A percentile compares a stretch with the other conserved stretches of the same genome.
phyloP scores from a whole-genome alignment of 2,888 invertebrate genomes.

The Dasypogon diadema region DNA sequence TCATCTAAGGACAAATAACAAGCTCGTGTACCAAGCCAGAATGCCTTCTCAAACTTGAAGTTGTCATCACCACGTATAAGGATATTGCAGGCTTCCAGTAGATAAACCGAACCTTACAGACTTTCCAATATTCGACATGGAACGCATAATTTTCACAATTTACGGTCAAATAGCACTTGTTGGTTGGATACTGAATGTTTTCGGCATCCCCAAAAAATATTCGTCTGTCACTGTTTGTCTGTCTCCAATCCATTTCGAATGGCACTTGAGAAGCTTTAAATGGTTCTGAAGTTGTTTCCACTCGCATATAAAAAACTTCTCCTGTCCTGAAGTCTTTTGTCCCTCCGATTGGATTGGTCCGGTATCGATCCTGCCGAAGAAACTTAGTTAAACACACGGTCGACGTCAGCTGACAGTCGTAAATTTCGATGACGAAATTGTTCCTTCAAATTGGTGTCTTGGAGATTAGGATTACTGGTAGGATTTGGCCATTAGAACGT shows the following conservation, averaged over 20 bases:
- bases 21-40: no score
- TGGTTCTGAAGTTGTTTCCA: neutral
- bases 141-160: neutral
- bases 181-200: neutral
- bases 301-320: neutral
- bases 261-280: neutral
- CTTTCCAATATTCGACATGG: neutral
- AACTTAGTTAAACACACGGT: neutral
- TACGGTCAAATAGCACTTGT: neutral
- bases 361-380: neutral
- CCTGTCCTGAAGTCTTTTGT: neutral
- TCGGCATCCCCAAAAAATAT: neutral
- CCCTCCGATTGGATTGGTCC: neutral
- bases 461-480: neutral
- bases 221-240: neutral
- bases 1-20: no score
- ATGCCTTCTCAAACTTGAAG: no score
- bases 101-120: neutral
- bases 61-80: no score
- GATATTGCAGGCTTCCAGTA: no score
- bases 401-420: neutral
- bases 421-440: slow-evolving; percentile 3
- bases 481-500: neutral
- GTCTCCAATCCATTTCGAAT: neutral
- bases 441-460: neutral